Evolutionary conservation across 2,888 invertebrate genomes (phyloP).

Genomic region (Euspilapteryx auroguttella): DNA sequence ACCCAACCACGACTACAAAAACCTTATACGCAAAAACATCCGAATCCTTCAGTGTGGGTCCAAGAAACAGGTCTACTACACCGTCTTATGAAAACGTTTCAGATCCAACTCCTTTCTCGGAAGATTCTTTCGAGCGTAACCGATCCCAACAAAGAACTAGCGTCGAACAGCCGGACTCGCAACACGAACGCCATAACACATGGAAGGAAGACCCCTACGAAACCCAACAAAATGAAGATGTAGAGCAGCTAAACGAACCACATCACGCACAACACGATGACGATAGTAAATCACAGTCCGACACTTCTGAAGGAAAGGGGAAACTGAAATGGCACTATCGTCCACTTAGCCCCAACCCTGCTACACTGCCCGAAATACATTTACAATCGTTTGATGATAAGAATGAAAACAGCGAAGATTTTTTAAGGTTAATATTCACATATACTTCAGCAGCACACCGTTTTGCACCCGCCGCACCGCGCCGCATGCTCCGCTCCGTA

Average conservation of each 20-base stretch:
- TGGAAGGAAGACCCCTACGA: too few relatives aligned
- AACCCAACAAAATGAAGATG: too few relatives aligned
- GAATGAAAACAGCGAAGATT: slow-evolving; percentile 43
- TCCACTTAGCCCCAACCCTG: slow-evolving; percentile 34
- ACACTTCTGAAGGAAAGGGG: slow-evolving; percentile 21
- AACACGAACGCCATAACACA: too few relatives aligned
- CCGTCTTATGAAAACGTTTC: slow-evolving; percentile 35
- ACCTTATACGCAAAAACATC: slow-evolving; percentile 37
- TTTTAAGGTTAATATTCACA: slow-evolving; percentile 52
- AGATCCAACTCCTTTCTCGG: slow-evolving; percentile 21
- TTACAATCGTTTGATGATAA: slow-evolving; percentile 57
- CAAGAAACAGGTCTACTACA: slow-evolving; percentile 42
- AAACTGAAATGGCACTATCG: slow-evolving; percentile 50
- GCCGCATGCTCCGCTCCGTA: slow-evolving; percentile 23
- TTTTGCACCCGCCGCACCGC: slow-evolving; percentile 18
- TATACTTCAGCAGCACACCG: slow-evolving; percentile 15
- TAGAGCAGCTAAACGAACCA: too few relatives aligned
- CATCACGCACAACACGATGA: too few relatives aligned
- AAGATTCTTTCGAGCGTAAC: slow-evolving; percentile 24
- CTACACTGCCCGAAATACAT: slow-evolving; percentile 40
- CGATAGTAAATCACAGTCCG: too few relatives aligned
- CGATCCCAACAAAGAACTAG: too few relatives aligned
- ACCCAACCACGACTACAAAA: slow-evolving; percentile 44
- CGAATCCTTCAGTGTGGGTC: slow-evolving; percentile 40
- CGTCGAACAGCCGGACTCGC: too few relatives aligned